phyloP scores from a whole-genome alignment of 2,113 vertebrate genomes.

The Rostratula benghalensis region DNA sequence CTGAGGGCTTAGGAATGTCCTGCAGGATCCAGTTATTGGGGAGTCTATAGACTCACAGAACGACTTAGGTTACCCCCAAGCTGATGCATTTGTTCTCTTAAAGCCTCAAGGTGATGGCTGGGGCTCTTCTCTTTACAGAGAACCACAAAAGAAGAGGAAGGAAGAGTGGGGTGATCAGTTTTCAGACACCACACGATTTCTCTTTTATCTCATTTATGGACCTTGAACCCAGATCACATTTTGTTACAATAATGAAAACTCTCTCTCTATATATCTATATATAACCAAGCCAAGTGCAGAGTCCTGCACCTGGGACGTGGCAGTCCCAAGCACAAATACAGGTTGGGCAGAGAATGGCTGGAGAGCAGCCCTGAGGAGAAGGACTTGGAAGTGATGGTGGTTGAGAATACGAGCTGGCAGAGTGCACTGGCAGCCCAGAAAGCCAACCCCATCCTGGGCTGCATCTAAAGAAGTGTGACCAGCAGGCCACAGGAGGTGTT shows the following conservation, averaged over 20 bases:
- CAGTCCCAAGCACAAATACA: too few species aligned
- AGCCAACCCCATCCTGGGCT: too few species aligned
- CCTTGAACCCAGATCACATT: background rate
- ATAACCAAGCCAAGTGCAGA: too few species aligned
- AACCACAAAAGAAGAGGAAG: background rate
- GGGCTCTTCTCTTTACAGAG: background rate
- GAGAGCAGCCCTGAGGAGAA: too few species aligned
- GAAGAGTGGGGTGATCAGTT: background rate
- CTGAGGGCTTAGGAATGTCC: background rate
- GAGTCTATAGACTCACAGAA: background rate
- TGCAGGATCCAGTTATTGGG: too few species aligned
- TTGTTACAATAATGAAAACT: background rate
- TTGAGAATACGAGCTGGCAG: too few species aligned
- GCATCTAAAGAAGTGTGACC: too few species aligned
- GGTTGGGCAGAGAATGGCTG: too few species aligned
- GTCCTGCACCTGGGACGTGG: too few species aligned
- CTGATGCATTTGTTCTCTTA: background rate
- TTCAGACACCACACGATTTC: background rate
- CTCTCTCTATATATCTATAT: background rate
- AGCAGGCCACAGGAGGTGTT: too few species aligned
- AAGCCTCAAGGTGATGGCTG: background rate
- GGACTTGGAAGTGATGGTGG: too few species aligned
- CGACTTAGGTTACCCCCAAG: background rate
- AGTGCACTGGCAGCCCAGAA: too few species aligned
- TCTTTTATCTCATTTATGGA: background rate